Percentiles rank a stretch among this genome's conserved stretches.
Evolutionary conservation across 2,888 invertebrate genomes (phyloP).

Genomic region (Monopis laevigella): DNA sequence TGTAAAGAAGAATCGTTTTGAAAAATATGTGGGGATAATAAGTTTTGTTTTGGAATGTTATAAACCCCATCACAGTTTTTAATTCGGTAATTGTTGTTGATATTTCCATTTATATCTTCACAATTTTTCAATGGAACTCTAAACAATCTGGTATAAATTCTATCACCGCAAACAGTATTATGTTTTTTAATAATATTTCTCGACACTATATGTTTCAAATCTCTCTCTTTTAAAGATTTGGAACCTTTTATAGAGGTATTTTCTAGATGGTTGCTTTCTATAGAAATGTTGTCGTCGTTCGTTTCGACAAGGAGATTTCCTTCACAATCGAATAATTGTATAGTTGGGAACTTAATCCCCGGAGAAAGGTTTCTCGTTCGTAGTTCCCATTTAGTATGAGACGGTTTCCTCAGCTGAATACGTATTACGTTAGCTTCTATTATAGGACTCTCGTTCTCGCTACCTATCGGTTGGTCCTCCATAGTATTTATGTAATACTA

Average conservation of each 20-base stretch:
- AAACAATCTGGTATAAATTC: conserved; percentile 52
- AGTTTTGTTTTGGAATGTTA: conserved; percentile 54
- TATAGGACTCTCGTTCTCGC: conserved; percentile 54
- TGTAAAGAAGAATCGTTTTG: conserved; percentile 43
- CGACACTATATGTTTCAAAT: conserved; percentile 44
- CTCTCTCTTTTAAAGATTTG: conserved; percentile 47
- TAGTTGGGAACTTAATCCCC: conserved; percentile 65
- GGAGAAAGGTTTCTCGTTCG: conserved; percentile 71
- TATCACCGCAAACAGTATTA: conserved; percentile 53
- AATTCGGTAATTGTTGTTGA: conserved; percentile 31
- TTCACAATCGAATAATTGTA: conserved; percentile 71
- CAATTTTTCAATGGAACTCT: conserved; percentile 28
- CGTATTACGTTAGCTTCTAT: conserved; percentile 67
- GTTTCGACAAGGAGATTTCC: conserved; percentile 70
- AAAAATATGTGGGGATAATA: conserved; percentile 26
- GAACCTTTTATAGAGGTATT: conserved; percentile 34
- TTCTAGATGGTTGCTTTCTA: conserved; percentile 49
- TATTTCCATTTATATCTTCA: conserved; percentile 25
- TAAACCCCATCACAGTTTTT: conserved; percentile 35
- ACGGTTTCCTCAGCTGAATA: conserved; percentile 70
- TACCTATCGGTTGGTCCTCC: conserved; percentile 40
- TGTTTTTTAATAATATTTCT: conserved; percentile 44
- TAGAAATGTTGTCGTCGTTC: conserved; percentile 63
- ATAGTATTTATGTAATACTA: conserved; percentile 23
- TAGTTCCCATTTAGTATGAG: conserved; percentile 71